Evolutionary conservation across 2,888 invertebrate species (phyloP).

Genomic region (Heliconius sara): DNA sequence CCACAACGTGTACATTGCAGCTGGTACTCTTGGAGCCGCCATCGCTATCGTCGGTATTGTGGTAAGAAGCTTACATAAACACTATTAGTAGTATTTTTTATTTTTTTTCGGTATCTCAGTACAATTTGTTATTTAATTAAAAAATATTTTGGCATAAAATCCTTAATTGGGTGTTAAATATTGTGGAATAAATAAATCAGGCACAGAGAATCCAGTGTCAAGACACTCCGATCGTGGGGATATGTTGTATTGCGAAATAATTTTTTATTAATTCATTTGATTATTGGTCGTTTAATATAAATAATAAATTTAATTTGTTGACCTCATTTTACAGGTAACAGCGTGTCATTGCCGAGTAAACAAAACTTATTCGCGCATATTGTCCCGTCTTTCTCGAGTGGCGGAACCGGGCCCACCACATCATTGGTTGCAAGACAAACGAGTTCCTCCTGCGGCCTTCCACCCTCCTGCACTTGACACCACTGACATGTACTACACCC

Average conservation of each 20-base stretch:
- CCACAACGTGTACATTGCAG: conserved; percentile 91
- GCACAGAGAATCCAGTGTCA: no score
- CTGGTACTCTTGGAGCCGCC: conserved; percentile 89
- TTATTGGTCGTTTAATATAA: not conserved
- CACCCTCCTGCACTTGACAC: conserved; percentile 83
- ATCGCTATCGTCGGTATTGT: conserved; percentile 89
- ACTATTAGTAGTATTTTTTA: no score
- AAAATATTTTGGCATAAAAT: not conserved
- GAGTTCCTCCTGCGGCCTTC: conserved; percentile 60
- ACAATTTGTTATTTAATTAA: no score
- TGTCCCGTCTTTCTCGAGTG: conserved; percentile 81
- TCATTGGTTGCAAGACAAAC: conserved; percentile 86
- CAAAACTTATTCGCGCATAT: conserved; percentile 88
- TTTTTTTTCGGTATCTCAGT: no score
- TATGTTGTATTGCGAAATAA: not conserved
- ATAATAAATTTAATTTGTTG: not conserved
- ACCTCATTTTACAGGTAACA: conserved; percentile 83
- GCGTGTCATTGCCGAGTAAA: conserved; percentile 91
- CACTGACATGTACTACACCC: conserved; percentile 90
- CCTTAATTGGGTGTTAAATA: not conserved
- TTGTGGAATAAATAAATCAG: not conserved
- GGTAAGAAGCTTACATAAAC: conserved; percentile 55
- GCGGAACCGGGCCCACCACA: conserved; percentile 68
- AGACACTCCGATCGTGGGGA: no score
- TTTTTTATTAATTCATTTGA: not conserved